A percentile compares a stretch with the other conserved stretches of the same genome.
phyloP scores from a whole-genome alignment of 2,888 invertebrate genomes.

The Priocnemis perturbator region DNA sequence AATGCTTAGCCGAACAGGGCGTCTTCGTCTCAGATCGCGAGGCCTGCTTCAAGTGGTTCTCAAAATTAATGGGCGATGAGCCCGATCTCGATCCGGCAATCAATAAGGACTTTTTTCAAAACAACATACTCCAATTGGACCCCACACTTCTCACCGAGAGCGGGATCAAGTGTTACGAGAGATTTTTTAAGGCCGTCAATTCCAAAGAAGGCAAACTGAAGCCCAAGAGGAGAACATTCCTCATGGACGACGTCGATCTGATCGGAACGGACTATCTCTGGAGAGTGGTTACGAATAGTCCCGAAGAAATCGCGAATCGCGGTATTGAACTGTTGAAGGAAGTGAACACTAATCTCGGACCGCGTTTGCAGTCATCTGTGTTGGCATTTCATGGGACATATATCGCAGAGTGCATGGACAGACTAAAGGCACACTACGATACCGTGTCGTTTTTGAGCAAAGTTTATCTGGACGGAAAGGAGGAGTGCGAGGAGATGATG shows the following conservation, averaged over 20 bases:
- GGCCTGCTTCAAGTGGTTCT: conserved; percentile 98
- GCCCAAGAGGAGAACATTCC: conserved; percentile 88
- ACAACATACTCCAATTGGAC: conserved; percentile 93
- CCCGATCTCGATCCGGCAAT: conserved; percentile 97
- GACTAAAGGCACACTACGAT: conserved; percentile 90
- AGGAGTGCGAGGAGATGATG: conserved; percentile 75
- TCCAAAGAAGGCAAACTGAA: conserved; percentile 95
- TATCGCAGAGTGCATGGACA: conserved; percentile 93
- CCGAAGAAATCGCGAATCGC: conserved; percentile 94
- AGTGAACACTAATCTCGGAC: conserved; percentile 95
- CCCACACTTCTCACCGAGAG: conserved; percentile 94
- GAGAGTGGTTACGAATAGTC: conserved; percentile 93
- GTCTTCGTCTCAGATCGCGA: conserved; percentile 95
- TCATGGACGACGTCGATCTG: conserved; percentile 95
- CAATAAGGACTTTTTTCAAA: conserved; percentile 96
- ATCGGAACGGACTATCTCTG: conserved; percentile 98
- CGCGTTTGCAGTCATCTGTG: conserved; percentile 85
- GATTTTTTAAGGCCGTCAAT: conserved; percentile 96
- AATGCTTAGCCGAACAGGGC: conserved; percentile 94
- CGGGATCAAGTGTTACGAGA: conserved; percentile 93
- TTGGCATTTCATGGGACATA: conserved; percentile 93
- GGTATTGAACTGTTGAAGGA: conserved; percentile 94
- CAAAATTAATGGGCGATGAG: conserved; percentile 97
- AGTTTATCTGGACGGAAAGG: conserved; percentile 70
- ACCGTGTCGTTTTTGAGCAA: conserved; percentile 83